Evolutionary conservation across 2,888 invertebrate genomes (phyloP), one percentile per base, ranked within the genome.

Genomic region (Macrosoma leucophasiata): DNA sequence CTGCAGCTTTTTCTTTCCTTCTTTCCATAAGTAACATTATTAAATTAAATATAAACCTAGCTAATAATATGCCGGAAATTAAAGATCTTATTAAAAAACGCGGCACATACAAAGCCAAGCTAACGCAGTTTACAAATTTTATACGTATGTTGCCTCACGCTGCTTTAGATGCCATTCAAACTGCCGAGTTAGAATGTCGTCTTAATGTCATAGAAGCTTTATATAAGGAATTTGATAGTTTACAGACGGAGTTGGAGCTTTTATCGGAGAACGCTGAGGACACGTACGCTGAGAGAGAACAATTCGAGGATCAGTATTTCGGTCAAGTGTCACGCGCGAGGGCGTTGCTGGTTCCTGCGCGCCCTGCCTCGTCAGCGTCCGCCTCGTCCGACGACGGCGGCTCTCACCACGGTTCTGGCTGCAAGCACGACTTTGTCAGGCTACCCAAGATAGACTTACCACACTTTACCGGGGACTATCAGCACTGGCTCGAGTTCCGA

Each of bases 401-500:
- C 19, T 6, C 25, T 7, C 18, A 13, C 2, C 13, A 26, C 30
- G 25, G 26, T 17, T 29, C 29, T 26, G 29, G 30, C 17, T 29
- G 29, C 30, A 29, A 30, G n/a, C 29, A 35, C 20, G 29, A 28
- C 15, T 28, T 34, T 13, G 33, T 34, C 12, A 14, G 28, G 10
- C 25, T 35, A 1, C 25, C 34, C 2, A 28, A 34, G 18, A 34
- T 34, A 22, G 29, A 35, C 35, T 12, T 35, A 7, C 35, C 35
- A n/a, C 29, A 35, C 15, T 35, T 35, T 13, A 23, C 7, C 20
- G 35, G 34, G 14, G 23, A 18, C 34, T 34, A 34, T 34, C 34
- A 34, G 25, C 31, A 44, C 19, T 46, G 46, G 46, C 26, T 48
- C 3, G 46, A 45, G 14, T 45, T 33, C 11, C 17, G 33, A 30